Base-by-base conservation (phyloP, 2,888 invertebrate species). In the Ptychoptera albimana region DNA sequence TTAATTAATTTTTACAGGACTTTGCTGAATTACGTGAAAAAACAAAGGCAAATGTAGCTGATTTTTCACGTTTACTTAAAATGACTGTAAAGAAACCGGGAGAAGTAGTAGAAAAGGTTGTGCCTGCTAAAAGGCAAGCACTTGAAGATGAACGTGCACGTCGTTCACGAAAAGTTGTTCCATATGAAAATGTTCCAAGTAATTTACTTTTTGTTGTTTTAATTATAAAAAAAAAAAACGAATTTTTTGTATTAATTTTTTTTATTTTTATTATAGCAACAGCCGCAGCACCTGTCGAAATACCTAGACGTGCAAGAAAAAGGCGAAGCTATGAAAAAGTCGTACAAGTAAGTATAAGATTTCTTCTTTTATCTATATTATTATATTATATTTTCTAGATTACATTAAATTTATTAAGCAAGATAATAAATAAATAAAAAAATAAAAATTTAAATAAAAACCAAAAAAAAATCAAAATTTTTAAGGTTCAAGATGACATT, bases 301-400 rank as follows among this genome's bases (percentile, higher is more conserved):
- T 66, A 10, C 62, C 67, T 16, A 60, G 67, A 45, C 63, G 67
- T 38, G 68, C 72, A 37, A 67, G 75, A 52, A 78, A 78, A 54
- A 67, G 77, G 48, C 68, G 75, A 46, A 77, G 75, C 50, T 66
- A 71, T 13, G 78, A 78, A 53, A 76, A 75, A 59, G 68, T 72
- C 45, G 67, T 70, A 36, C 73, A 70, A 55, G 77, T 77, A 68
- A 77, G 75, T 71, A 63, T 54, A 50, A 53, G n/a, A 12, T 7
- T 42, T 23, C 16, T n/a, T 32, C n/a, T 4, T 8, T 32, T 32
- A 9, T n/a, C n/a, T 7, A 7, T 32, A 11, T 32, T 32, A 23
- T 23, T 23, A 7, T 23, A 23, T 23, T 23, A 3, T 23, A 23
- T 23, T 23, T 23, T 23, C 23, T 23, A 23, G 23, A 23, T 23